These are phyloP conservation scores for Carettochelys insculpta DNA, from an alignment of 2,113 vertebrate species.

Conservation along the genomic window DNA sequence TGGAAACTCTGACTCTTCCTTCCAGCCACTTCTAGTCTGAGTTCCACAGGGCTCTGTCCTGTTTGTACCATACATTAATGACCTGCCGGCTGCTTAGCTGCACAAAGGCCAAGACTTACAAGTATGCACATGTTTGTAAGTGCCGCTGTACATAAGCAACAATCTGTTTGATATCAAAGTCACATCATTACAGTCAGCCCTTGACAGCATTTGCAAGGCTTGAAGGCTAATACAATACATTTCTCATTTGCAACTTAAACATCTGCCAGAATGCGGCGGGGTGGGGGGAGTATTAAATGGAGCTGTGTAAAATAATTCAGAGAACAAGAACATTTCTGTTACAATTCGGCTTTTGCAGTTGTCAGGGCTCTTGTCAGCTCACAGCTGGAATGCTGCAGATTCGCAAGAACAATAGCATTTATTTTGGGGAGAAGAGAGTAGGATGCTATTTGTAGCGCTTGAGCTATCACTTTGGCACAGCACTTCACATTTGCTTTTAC, in stretches of 20 bases:
- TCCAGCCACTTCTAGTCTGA: background rate
- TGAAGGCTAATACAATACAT: conserved; percentile 59
- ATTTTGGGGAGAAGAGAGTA: conserved; percentile 20
- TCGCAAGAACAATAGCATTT: conserved; percentile 60
- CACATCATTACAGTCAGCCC: conserved; percentile 48
- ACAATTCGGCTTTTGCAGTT: conserved; percentile 38
- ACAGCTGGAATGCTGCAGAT: conserved; percentile 29
- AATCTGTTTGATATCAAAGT: conserved; percentile 61
- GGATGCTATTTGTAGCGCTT: conserved; percentile 54
- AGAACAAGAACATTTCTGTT: conserved; percentile 5
- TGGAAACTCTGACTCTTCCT: conserved; percentile 80
- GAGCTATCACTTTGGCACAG: conserved; percentile 32
- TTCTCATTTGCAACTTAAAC: conserved; percentile 64
- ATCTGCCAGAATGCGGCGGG: conserved; percentile 39
- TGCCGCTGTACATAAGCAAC: conserved; percentile 16
- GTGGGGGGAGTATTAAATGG: conserved; percentile 43
- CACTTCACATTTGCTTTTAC: conserved; percentile 32
- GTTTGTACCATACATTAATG: conserved; percentile 38
- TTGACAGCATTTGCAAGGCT: conserved; percentile 45
- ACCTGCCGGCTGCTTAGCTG: conserved; percentile 36
- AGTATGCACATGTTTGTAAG: conserved; percentile 38
- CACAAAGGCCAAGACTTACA: conserved; percentile 46
- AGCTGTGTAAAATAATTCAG: conserved; percentile 36
- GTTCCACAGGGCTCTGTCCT: conserved; percentile 27
- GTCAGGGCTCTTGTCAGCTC: conserved; percentile 41